Percentiles rank a stretch among this genome's conserved stretches.
phyloP scores from a whole-genome alignment of 2,113 vertebrate species.

The Ciconia stormi region DNA sequence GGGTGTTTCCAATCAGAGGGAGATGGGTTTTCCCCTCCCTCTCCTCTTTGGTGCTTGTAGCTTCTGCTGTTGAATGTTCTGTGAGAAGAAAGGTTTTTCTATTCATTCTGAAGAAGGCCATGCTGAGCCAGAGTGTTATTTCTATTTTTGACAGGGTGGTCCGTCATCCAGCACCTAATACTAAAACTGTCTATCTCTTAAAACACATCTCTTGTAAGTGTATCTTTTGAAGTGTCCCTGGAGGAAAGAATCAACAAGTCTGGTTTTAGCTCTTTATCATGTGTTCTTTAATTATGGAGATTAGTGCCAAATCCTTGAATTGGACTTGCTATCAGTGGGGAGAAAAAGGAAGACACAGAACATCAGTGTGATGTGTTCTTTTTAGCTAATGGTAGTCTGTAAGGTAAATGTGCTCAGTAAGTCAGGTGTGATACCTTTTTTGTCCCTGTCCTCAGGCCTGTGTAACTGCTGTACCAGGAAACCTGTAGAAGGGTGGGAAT shows the following conservation, averaged over 20 bases:
- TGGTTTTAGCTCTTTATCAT: neutral
- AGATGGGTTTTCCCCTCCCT: neutral
- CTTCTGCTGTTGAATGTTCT: neutral
- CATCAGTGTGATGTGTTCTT: neutral
- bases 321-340: neutral
- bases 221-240: neutral
- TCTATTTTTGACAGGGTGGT: neutral
- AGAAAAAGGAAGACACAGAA: neutral
- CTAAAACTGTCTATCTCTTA: neutral
- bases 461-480: neutral
- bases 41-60: neutral
- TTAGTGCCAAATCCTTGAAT: neutral
- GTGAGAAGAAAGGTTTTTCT: neutral
- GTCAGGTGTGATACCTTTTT: neutral
- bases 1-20: neutral
- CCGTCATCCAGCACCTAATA: neutral
- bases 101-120: accelerated
- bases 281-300: neutral
- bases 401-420: neutral
- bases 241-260: neutral
- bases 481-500: neutral
- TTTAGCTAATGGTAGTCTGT: neutral
- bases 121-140: neutral
- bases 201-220: neutral
- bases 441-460: neutral